phyloP scores from a whole-genome alignment of 2,113 vertebrate species.

The Fregata magnificens region DNA sequence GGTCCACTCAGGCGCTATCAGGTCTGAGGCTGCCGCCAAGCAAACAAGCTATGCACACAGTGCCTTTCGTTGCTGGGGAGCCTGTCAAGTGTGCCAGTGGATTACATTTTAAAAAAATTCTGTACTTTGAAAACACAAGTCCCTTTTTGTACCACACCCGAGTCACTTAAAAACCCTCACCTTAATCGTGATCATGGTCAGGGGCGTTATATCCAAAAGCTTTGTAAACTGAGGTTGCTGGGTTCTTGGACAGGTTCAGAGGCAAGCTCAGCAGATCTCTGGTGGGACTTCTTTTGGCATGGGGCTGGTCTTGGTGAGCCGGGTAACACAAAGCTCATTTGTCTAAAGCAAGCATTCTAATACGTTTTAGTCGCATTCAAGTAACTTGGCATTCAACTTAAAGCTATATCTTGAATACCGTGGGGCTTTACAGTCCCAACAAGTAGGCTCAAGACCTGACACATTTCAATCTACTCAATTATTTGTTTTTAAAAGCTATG shows the following conservation, averaged over 20 bases:
- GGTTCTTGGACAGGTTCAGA: neutral
- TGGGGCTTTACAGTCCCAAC: neutral
- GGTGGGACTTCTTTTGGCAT: neutral
- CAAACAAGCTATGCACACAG: neutral
- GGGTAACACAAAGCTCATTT: neutral
- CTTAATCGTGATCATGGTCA: neutral
- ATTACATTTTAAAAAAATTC: neutral
- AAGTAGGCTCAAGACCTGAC: neutral
- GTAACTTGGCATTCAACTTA: neutral
- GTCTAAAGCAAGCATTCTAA: neutral
- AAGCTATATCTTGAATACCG: neutral
- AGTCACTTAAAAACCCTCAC: neutral
- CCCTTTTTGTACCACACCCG: neutral
- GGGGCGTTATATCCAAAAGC: neutral
- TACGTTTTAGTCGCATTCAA: fast-evolving
- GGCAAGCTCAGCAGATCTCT: neutral
- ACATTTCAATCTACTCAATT: neutral
- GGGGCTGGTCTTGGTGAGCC: neutral
- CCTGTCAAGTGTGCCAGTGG: neutral
- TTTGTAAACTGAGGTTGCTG: neutral
- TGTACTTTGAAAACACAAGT: neutral
- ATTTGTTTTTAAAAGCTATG: neutral
- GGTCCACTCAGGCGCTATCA: neutral
- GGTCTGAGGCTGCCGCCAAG: neutral
- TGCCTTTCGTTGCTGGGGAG: neutral